These are phyloP conservation scores for Sepioteuthis lessoniana DNA, from an alignment of 2,888 invertebrate species.

Conservation along the genomic window DNA sequence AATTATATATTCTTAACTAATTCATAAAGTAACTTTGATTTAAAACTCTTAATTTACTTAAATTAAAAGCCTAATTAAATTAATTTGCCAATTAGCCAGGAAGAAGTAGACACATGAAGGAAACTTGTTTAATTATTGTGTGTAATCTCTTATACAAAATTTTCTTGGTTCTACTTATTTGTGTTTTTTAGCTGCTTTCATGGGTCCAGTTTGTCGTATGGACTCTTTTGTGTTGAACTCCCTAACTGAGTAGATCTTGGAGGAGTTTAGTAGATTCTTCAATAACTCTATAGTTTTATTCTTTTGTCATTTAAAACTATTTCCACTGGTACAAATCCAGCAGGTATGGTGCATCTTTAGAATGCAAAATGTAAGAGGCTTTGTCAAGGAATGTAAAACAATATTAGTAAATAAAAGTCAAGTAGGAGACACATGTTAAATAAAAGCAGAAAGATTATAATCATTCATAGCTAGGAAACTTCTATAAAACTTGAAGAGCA, in stretches of 20 bases:
- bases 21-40: not conserved
- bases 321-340: not conserved
- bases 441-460: not conserved
- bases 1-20: not conserved
- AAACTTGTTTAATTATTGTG: not conserved
- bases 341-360: not conserved
- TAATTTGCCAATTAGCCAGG: not conserved
- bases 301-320: not conserved
- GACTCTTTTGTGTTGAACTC: not conserved
- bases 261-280: slow-evolving; percentile 10
- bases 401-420: not conserved
- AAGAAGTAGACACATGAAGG: not conserved
- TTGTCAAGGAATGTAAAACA: not conserved
- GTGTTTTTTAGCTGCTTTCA: not conserved
- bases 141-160: not conserved
- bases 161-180: not conserved
- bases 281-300: not conserved
- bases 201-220: not conserved
- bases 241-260: not conserved
- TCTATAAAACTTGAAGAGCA: too few relatives aligned
- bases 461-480: too few relatives aligned
- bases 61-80: not conserved
- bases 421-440: not conserved
- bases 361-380: too few relatives aligned
- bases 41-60: not conserved